Percentiles rank a stretch among this genome's conserved stretches.
These are phyloP conservation scores for Microtus pennsylvanicus DNA, from an alignment of 2,113 vertebrate genomes.

Conservation along the genomic window DNA sequence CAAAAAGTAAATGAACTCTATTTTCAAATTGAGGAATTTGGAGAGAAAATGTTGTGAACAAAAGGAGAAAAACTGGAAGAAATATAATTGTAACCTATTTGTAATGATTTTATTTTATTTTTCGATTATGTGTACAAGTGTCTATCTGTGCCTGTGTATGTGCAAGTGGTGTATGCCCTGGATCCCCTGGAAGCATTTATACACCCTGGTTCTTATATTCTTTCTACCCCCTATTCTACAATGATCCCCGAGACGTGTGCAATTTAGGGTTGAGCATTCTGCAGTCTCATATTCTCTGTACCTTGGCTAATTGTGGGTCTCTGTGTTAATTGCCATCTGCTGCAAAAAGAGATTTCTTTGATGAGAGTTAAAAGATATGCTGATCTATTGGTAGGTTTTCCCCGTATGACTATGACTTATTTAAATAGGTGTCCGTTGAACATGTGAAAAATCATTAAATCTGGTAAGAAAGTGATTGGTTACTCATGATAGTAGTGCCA, in stretches of 20 bases:
- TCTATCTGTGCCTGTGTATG: not conserved
- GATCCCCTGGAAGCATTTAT: not conserved
- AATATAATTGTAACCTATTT: not conserved
- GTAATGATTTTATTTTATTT: not conserved
- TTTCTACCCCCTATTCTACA: not conserved
- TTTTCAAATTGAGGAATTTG: slow-evolving; percentile 39
- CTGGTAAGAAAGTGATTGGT: not conserved
- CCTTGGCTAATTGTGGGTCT: not conserved
- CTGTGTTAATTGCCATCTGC: not conserved
- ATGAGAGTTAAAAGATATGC: not conserved
- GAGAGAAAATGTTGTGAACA: not conserved
- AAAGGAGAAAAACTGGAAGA: not conserved
- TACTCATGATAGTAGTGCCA: not conserved
- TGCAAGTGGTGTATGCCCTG: not conserved
- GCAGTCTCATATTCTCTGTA: not conserved
- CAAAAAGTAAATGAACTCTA: not conserved
- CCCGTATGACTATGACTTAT: not conserved
- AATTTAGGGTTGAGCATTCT: not conserved
- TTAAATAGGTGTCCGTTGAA: not conserved
- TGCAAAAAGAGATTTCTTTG: not conserved
- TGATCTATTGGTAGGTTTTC: not conserved
- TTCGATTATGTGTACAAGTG: not conserved
- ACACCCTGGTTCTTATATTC: not conserved
- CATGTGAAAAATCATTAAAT: not conserved
- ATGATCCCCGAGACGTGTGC: not conserved